Base-by-base conservation (phyloP, 2,888 invertebrate genomes). In the Scotopteryx bipunctaria region DNA sequence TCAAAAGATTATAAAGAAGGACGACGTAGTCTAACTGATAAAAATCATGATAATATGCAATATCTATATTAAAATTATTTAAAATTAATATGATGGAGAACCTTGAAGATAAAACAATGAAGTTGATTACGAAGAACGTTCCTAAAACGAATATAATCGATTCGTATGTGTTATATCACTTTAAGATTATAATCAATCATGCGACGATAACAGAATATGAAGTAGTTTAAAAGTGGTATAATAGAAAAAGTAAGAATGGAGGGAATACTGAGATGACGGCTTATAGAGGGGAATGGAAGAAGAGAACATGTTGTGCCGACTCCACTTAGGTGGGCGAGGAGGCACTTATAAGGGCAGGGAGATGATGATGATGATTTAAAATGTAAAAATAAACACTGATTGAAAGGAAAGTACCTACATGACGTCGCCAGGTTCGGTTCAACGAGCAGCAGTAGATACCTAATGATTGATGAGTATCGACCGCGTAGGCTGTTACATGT, bases 401-500 rank as follows among this genome's bases (percentile, higher is more conserved):
- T 31, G 40, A 44, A 59, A 53, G 44, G 57, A 57, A 59, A 59
- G 58, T 43, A 36, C 23, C 8, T 37, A 21, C 5, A 36, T 55
- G 51, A 58, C 37, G 57, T 57, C 36, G 48, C 27, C 33, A 46
- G 23, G 38, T 33, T 54, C 29, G 33, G 72, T 80, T 77, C 71
- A 76, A 76, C 72, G 67, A 74, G 65, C 63, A 56, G 62, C 67
- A 72, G 74, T 76, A 62, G 73, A 69, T 72, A 40, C 33, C 23
- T 29, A 76, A 78, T 86, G 82, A 86, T 82, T 77, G 81, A 87
- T 81, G 78, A 73, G 69, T 71, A 81, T 81, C 74, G 73, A 70
- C 58, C 65, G 81, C 76, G 85, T 86, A 78, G 86, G 86, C 65
- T 66, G 77, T 64, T 66, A 73, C 73, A 76, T 74, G 77, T 76